phyloP scores from a whole-genome alignment of 1,140 invertebrate species.

The Prorops nasuta region DNA sequence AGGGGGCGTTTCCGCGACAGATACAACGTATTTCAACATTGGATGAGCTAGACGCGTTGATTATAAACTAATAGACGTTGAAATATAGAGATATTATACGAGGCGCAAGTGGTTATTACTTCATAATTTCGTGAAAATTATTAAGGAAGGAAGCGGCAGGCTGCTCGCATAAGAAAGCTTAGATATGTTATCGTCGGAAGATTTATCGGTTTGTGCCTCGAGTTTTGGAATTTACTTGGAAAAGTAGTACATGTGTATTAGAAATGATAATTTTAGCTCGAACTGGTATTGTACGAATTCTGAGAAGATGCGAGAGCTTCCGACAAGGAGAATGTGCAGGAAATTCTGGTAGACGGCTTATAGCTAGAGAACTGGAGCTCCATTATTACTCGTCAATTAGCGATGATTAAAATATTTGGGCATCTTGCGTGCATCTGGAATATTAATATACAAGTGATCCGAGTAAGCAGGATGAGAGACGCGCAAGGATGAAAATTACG shows the following conservation, averaged over 20 bases:
- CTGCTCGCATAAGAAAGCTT: conserved; percentile 51
- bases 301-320: too few species aligned
- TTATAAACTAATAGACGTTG: conserved; percentile 54
- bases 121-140: conserved; percentile 52
- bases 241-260: too few species aligned
- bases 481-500: conserved; percentile 50
- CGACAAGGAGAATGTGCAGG: too few species aligned
- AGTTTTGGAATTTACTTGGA: too few species aligned
- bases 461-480: conserved; percentile 14
- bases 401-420: conserved; percentile 59
- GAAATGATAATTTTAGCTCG: too few species aligned
- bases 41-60: conserved; percentile 49
- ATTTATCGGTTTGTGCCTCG: conserved; percentile 40
- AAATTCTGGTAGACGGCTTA: conserved; percentile 9
- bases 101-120: conserved; percentile 42
- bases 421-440: conserved; percentile 53
- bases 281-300: too few species aligned
- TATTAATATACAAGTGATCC: conserved; percentile 53
- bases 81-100: conserved; percentile 59
- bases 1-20: conserved; percentile 44
- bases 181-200: conserved; percentile 44
- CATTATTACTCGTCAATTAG: conserved; percentile 58
- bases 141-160: conserved; percentile 47
- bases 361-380: conserved; percentile 41
- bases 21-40: conserved; percentile 40